These are phyloP conservation scores for Ceyx erithaca DNA, from an alignment of 2,797 vertebrate species.

Conservation along the genomic window DNA sequence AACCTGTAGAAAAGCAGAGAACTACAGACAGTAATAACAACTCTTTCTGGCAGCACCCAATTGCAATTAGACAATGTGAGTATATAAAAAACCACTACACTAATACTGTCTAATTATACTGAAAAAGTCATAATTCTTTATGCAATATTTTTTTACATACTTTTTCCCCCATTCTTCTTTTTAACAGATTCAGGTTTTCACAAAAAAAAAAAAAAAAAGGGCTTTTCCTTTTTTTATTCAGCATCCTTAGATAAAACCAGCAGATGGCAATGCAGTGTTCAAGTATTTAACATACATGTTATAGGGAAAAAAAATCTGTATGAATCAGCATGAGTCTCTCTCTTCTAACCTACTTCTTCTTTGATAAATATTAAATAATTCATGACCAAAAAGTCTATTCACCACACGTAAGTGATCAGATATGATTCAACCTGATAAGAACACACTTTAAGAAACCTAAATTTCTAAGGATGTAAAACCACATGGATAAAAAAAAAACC, in stretches of 20 bases:
- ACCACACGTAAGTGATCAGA: slow-evolving; percentile 6
- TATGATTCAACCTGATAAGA: background rate
- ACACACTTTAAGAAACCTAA: background rate
- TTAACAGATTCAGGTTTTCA: background rate
- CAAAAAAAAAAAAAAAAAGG: background rate
- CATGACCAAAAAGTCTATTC: slow-evolving; percentile 29
- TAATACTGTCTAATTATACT: background rate
- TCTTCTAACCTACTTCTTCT: slow-evolving; percentile 27
- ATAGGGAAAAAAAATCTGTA: background rate
- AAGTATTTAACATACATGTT: slow-evolving; percentile 25
- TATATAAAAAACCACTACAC: background rate
- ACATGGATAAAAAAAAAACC: background rate
- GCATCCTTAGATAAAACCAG: slow-evolving; percentile 58
- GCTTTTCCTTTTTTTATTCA: slow-evolving; percentile 30
- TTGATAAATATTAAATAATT: slow-evolving; percentile 38
- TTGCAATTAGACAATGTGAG: background rate
- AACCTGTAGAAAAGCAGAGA: background rate
- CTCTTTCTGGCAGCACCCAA: background rate
- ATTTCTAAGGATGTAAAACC: background rate
- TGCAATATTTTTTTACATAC: background rate
- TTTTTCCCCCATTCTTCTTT: background rate
- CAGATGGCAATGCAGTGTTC: slow-evolving; percentile 76
- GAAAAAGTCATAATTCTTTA: background rate
- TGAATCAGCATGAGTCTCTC: background rate
- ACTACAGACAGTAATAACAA: background rate